Evolutionary conservation across 1,140 invertebrate species (phyloP).

Genomic region (Atta colombica): DNA sequence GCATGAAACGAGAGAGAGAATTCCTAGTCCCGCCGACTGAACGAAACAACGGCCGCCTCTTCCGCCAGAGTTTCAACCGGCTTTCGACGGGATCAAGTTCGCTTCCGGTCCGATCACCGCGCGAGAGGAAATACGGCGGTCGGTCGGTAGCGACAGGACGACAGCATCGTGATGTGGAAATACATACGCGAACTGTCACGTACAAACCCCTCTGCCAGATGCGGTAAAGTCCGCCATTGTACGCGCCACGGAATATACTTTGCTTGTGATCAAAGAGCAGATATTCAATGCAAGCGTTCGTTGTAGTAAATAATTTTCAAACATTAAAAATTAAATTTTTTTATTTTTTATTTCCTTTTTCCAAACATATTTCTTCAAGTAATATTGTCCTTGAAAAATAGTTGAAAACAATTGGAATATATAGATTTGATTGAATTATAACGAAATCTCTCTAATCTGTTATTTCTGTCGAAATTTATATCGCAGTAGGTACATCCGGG

Average conservation of each 20-base stretch:
- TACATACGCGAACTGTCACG: slow-evolving; percentile 36
- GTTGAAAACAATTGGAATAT: not conserved
- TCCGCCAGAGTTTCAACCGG: slow-evolving; percentile 7
- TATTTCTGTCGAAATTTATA: slow-evolving; percentile 1
- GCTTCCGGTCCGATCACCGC: slow-evolving; percentile 58
- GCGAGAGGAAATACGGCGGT: slow-evolving; percentile 43
- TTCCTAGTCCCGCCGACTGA: not conserved
- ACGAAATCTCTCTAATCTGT: not conserved
- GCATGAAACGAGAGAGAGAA: slow-evolving; percentile 31
- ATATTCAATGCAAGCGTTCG: not conserved
- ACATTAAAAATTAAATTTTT: not conserved
- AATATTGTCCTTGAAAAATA: not conserved
- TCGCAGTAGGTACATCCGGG: not conserved
- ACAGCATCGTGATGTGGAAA: slow-evolving; percentile 44
- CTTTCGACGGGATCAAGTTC: slow-evolving; percentile 52
- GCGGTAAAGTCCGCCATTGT: slow-evolving; percentile 31
- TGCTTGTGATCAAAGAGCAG: slow-evolving; percentile 11
- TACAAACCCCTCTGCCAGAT: slow-evolving; percentile 28
- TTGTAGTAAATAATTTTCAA: slow-evolving; percentile 9
- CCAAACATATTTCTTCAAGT: too few relatives aligned
- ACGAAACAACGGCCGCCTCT: slow-evolving; percentile 26
- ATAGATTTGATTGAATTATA: slow-evolving; percentile 4
- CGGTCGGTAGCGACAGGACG: slow-evolving; percentile 21
- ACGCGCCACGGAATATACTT: not conserved
- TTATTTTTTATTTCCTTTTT: not conserved